phyloP scores from a whole-genome alignment of 2,113 vertebrate species.

The Ondatra zibethicus region DNA sequence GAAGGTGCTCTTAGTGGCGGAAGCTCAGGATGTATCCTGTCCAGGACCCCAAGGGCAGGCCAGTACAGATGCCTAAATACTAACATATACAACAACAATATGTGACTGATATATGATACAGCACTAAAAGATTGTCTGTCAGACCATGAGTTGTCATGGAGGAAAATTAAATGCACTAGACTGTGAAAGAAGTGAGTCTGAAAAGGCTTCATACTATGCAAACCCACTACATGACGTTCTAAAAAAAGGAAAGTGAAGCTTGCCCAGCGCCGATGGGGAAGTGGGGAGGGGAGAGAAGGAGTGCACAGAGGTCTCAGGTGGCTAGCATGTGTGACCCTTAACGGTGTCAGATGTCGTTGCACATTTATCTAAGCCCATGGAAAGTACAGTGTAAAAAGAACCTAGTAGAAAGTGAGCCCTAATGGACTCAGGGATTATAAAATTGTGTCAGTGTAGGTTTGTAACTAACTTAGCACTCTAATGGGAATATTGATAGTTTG shows the following conservation, averaged over 20 bases:
- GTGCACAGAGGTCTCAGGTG: neutral
- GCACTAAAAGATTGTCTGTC: neutral
- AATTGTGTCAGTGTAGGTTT: too few species aligned
- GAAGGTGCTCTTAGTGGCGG: too few species aligned
- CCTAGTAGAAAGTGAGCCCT: neutral
- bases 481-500: too few species aligned
- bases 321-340: neutral
- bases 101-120: neutral
- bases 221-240: neutral
- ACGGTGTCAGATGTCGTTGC: neutral
- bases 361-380: neutral
- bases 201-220: neutral
- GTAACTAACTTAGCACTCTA: too few species aligned
- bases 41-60: too few species aligned
- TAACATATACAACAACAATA: neutral
- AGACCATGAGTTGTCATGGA: neutral
- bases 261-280: neutral
- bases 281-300: neutral
- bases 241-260: neutral
- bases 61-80: too few species aligned
- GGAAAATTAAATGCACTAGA: neutral
- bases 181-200: neutral
- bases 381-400: neutral
- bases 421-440: neutral
- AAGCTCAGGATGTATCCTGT: too few species aligned